Base-by-base conservation (phyloP, 2,797 vertebrate species). In the Sebastes dallii region DNA sequence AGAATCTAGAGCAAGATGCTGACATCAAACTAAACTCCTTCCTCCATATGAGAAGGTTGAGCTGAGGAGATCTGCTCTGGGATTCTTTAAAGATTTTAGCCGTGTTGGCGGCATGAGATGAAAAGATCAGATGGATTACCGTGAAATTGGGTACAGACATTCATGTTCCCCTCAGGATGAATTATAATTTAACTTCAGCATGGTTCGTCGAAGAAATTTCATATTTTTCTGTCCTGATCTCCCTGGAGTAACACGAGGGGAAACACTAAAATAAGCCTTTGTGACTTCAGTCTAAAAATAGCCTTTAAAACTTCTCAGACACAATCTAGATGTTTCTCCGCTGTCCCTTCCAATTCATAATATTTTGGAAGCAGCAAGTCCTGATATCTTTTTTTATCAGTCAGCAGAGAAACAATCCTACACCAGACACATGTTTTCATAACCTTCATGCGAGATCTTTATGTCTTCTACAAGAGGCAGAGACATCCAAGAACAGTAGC, bases 381-480 rank as follows among this genome's bases (percentile, higher is more conserved):
- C 60, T 46, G 78, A 42, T 36, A 50, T 75, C 20, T 12, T 22
- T 74, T 75, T n/a, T 52, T 27, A 29, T 46, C 20, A 65, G 42
- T 32, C 18, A 36, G 61, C 60, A 29, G 20, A 42, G 36, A 69
- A 76, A 74, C 27, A 34, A 66, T 54, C 32, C 46, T 9, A 66
- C n/a, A 73, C 56, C 16, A 16, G 68, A 82, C 75, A 14, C n/a
- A 36, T 82, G 72, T 78, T 91, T 89, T 83, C 83, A 80, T 61
- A 83, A 86, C 80, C 69, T 64, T 70, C 52, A 22, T 69, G 25
- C 2, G 14, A 80, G 72, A 75, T 79, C 66, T 78, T 6, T 60
- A 81, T 66, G 69, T 73, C 30, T 8, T 39, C 13, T 50, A 55
- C 46, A 30, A 68, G 52, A 80, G 52, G 27, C 72, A 14, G 54